Evolutionary conservation across 1,140 invertebrate species (phyloP).

Genomic region (Atopsyche davidsoni): DNA sequence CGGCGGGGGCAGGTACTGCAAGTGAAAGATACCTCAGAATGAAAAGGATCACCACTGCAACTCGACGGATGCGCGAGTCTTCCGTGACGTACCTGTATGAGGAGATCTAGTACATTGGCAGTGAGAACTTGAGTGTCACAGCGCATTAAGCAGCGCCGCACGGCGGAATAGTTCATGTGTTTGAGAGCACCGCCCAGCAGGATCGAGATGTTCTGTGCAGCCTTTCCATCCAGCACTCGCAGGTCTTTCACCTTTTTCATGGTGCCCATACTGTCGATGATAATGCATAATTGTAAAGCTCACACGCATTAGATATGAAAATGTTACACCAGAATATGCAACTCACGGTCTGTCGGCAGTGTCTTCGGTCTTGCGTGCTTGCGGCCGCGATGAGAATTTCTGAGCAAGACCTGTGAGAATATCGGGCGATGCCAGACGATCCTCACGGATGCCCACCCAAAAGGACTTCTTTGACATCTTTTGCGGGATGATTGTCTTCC

Average conservation of each 20-base stretch:
- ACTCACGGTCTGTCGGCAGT: conserved; percentile 65
- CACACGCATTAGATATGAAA: neutral
- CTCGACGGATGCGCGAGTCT: too few species aligned
- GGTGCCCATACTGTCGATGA: conserved; percentile 49
- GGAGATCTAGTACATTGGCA: conserved; percentile 73
- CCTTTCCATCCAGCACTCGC: conserved; percentile 85
- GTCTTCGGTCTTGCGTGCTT: conserved; percentile 64
- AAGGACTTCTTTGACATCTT: conserved; percentile 92
- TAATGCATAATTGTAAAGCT: neutral
- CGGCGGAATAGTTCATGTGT: conserved; percentile 79
- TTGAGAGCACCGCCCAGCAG: conserved; percentile 84
- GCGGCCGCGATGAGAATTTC: conserved; percentile 84
- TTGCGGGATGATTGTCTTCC: conserved; percentile 76
- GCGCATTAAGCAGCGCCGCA: conserved; percentile 74
- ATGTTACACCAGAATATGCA: neutral
- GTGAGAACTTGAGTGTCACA: conserved; percentile 82
- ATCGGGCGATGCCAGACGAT: conserved; percentile 78
- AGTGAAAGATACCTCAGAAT: too few species aligned
- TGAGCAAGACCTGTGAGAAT: conserved; percentile 75
- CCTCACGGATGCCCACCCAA: conserved; percentile 89
- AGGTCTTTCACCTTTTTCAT: conserved; percentile 86
- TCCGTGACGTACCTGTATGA: conserved; percentile 58
- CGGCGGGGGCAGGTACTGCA: conserved; percentile 79
- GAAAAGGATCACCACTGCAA: too few species aligned
- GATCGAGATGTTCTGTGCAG: conserved; percentile 94